Percentiles rank a stretch among this genome's conserved stretches.
phyloP scores from a whole-genome alignment of 2,888 invertebrate species.

The Agrochola circellaris region DNA sequence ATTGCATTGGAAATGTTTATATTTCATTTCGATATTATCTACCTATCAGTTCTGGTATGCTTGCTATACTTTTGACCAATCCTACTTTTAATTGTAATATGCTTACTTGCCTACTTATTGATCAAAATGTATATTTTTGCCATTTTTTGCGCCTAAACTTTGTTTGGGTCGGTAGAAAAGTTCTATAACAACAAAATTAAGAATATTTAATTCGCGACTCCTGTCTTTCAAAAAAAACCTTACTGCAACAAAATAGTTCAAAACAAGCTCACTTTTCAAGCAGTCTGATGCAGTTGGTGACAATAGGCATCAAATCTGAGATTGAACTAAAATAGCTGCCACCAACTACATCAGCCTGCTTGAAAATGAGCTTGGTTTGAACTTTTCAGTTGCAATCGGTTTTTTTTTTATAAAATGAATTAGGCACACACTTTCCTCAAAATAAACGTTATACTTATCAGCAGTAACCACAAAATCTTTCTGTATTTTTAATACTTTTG shows the following conservation, averaged over 20 bases:
- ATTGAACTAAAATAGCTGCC: too few relatives aligned
- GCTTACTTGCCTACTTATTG: neutral
- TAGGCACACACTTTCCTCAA: neutral
- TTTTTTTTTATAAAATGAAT: neutral
- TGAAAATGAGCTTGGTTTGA: too few relatives aligned
- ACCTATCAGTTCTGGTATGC: neutral
- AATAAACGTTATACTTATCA: neutral
- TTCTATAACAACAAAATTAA: neutral
- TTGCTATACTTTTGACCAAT: neutral
- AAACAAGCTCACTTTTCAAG: too few relatives aligned
- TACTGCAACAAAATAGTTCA: too few relatives aligned
- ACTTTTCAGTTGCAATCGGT: too few relatives aligned
- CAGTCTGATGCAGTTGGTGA: too few relatives aligned
- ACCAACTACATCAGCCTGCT: too few relatives aligned
- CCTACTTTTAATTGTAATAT: neutral
- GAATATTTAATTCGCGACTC: too few relatives aligned
- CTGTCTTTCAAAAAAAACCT: too few relatives aligned
- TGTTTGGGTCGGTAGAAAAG: neutral
- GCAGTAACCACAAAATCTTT: neutral
- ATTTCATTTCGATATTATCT: constrained; percentile 13
- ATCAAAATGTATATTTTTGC: neutral
- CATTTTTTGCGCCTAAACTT: neutral
- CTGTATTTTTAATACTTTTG: neutral
- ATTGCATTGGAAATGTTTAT: constrained; percentile 21
- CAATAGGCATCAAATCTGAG: too few relatives aligned